Evolutionary conservation across 2,113 vertebrate genomes (phyloP).

Genomic region (Tupaia tana): DNA sequence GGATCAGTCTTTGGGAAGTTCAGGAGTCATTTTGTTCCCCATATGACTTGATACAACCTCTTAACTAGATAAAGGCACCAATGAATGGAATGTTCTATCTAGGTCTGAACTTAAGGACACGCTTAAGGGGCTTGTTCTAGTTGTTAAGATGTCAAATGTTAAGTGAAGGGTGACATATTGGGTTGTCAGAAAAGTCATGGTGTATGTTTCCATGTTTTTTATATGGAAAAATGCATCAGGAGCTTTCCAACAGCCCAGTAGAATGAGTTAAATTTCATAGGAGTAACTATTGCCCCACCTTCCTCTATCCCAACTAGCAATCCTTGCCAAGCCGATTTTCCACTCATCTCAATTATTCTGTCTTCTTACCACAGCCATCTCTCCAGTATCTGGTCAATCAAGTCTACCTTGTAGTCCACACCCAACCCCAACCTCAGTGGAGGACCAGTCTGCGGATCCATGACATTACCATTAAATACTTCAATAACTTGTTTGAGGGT

Average conservation of each 20-base stretch:
- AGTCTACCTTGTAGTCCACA: background rate
- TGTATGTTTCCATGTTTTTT: too few species aligned
- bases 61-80: background rate
- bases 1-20: background rate
- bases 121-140: background rate
- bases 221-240: too few species aligned
- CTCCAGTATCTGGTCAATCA: background rate
- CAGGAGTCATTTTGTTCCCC: background rate
- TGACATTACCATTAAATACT: slow-evolving; percentile 94
- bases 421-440: background rate
- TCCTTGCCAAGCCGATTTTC: background rate
- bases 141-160: background rate
- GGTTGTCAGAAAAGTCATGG: too few species aligned
- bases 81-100: background rate
- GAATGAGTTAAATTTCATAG: background rate
- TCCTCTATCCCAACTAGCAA: background rate
- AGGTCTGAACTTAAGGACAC: background rate
- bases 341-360: background rate
- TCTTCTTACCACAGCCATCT: background rate
- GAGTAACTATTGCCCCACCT: background rate
- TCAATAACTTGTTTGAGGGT: slow-evolving; percentile 94
- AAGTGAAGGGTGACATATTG: background rate
- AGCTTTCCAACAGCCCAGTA: too few species aligned
- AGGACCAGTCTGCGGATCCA: background rate
- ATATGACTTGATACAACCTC: background rate